Base-by-base conservation (phyloP, 2,797 vertebrate genomes). In the Chiroxiphia lanceolata region DNA sequence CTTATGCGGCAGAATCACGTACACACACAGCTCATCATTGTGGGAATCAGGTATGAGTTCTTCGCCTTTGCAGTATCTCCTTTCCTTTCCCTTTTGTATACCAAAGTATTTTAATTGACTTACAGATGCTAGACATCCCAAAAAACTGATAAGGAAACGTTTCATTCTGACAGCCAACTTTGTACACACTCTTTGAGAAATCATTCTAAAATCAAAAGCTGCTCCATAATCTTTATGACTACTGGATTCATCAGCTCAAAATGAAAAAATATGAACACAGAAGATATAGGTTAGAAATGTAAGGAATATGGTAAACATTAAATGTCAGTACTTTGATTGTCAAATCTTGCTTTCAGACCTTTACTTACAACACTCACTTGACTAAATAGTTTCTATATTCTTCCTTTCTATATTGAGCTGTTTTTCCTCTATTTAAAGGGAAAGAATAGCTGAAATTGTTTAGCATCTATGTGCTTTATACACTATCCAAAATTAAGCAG, bases 271-370 rank as follows among this genome's bases (percentile, higher is more conserved):
- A 86, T 4, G 6, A 89, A 68, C 38, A 65, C 22, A 57, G 22
- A 47, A 68, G 36, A 57, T 36, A 40, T 0, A 86, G 15, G 74
- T 68, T 42, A 74, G 42, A 92, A 89, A 87, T 10, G 7, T 26
- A 68, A 31, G 17, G 31, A 70, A 61, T 2, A 1, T 10, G 13
- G 40, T 36, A 51, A 95, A 69, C 26, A 51, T 6, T 59, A 76
- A 57, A 68, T 59, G 63, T 91, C 87, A 94, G 53, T 75, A 84
- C 89, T 91, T 71, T 22, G 89, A 45, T 42, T 93, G 78, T 59
- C 36, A 76, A 67, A 87, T 78, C 50, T 71, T 92, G 48, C 33
- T 87, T 76, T 80, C 27, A 88, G 50, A 69, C 5, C 26, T 36
- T 57, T 75, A 83, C 34, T 64, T 82, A 36, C 12, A 90, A 76